Evolutionary conservation across 1,140 invertebrate species (phyloP), one percentile per base, ranked within the genome.

Genomic region (Drosophila insularis): DNA sequence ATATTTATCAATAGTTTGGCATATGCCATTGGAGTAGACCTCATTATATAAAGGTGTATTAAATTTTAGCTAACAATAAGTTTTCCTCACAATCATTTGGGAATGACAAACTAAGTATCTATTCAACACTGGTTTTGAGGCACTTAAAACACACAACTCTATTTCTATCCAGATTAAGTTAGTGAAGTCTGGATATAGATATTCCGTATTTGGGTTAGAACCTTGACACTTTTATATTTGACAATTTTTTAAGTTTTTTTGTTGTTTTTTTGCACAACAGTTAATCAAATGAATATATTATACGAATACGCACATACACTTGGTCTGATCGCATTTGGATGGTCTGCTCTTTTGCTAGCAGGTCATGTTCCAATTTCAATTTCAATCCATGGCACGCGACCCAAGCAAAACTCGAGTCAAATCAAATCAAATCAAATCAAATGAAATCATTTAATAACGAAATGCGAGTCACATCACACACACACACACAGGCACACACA

Each of bases 361-460:
- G 43, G 19, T 50, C 43, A 50, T 50, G 43, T 50, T 50, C 43
- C 43, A 50, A 50, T 50, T 50, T 50, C 19, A 50, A 50, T 50
- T 50, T 50, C 11, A 50, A 50, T 21, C 43, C 43, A 11, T 50
- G 43, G 43, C 43, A 50, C 43, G 43, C 43, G 43, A 50, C 43
- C 10, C 43, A 50, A 21, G 10, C 17, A 19, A 21, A 50, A 50
- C n/a, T 17, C 14, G 17, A 46, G 17, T 19, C 27, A 27, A 27
- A 27, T 27, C 27, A 27, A 27, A 11, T 35, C 43, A 50, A 50
- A 50, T 50, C 43, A 50, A 21, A 50, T 50, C 43, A 50, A 50
- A 50, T 50, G 17, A 50, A 50, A 50, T 50, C 17, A 50, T 50
- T 50, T 50, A 21, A 50, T 50, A 50, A 17, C 17, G 10, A 50